Base-by-base conservation (phyloP, 2,888 invertebrate species). In the Eulithis testata region DNA sequence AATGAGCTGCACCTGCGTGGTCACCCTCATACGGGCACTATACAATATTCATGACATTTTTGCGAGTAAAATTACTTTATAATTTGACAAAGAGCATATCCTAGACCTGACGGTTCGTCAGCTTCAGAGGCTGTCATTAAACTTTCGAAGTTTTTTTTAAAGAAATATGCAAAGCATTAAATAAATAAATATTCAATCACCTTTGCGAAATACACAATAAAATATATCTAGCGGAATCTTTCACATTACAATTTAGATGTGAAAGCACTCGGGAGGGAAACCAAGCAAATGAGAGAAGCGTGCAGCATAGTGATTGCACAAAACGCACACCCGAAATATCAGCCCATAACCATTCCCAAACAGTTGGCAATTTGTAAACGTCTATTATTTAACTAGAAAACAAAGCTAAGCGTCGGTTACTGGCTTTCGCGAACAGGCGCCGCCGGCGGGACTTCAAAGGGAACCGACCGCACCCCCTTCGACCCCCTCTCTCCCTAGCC, bases 341-440 rank as follows among this genome's bases (percentile, higher is more conserved):
- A 51, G 11, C 8, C 27, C 45, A 44, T 56, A 63, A 63, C 77
- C 78, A 76, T 81, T 82, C 83, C 78, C 76, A 77, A 84, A 84
- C 86, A 85, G 81, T 85, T 66, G 78, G 82, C 82, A 85, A 86
- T 86, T 86, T 79, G 80, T 79, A 81, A 82, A 81, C 75, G 82
- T 84, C 86, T 87, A 86, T 86, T 88, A 89, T 89, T 89, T 88
- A 88, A 89, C 83, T 85, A 81, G 87, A 88, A 90, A 90, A 91
- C 90, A 91, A 91, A 91, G 90, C 90, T 88, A 88, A 90, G 87
- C 89, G 87, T 84, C 77, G 90, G 90, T 89, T 87, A 86, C 85
- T 87, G 87, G 88, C 88, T 88, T 89, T 89, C 91, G 86, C 83
- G 82, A 80, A 83, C 90, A 90, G 90, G 87, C 89, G 89, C 87